These are phyloP conservation scores for Coilia nasus DNA, from an alignment of 2,797 vertebrate genomes.

Conservation along the genomic window DNA sequence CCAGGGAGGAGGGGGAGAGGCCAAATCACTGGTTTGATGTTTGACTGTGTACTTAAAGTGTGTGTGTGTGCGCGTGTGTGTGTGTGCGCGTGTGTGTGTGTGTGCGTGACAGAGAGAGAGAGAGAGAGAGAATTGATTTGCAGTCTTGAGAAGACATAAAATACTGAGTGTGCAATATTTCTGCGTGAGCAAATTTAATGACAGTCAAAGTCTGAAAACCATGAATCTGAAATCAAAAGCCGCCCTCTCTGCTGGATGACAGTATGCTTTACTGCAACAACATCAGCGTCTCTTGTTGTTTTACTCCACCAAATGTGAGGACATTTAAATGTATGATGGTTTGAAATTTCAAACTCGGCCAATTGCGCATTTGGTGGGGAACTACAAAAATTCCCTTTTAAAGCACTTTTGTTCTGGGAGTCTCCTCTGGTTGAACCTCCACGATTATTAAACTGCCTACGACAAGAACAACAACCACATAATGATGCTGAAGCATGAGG, in stretches of 20 bases:
- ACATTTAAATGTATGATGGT: not conserved
- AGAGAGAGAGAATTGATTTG: not conserved
- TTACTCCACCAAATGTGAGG: not conserved
- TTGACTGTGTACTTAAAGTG: constrained; percentile 14
- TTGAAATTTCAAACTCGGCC: not conserved
- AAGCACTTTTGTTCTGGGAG: not conserved
- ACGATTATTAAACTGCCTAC: not conserved
- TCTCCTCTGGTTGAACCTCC: not conserved
- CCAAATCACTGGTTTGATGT: constrained; percentile 16
- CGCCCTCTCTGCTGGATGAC: not conserved
- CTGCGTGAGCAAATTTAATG: not conserved
- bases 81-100: constrained; percentile 24
- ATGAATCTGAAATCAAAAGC: constrained; percentile 6
- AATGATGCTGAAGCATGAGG: not conserved
- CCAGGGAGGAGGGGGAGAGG: not conserved
- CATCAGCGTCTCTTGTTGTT: not conserved
- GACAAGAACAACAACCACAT: constrained; percentile 13
- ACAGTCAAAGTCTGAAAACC: constrained; percentile 11
- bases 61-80: constrained; percentile 23
- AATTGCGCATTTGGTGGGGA: not conserved
- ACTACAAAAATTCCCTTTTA: not conserved
- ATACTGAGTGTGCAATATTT: not conserved
- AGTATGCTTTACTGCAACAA: constrained; percentile 4
- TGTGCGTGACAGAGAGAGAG: not conserved
- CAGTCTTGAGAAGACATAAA: not conserved